Evolutionary conservation across 2,113 vertebrate species (phyloP), one percentile per base, ranked within the genome.

Genomic region (Excalfactoria chinensis): DNA sequence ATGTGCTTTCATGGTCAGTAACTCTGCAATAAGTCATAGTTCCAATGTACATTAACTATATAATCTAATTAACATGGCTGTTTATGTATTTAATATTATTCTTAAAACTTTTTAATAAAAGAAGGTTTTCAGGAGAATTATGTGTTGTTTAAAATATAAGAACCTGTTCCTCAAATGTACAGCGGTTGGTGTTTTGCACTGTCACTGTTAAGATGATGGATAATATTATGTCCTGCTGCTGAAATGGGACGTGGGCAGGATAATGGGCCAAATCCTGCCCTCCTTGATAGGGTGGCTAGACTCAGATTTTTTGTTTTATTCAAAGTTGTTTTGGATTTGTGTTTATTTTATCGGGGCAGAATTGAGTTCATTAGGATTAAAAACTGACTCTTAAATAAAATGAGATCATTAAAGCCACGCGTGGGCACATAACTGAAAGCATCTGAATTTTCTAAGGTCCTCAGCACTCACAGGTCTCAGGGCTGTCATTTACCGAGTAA

Each of bases 11-110:
- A 96, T 94, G 91, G 96, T 94, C 95, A 97, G 94, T 97, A 97
- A 96, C 93, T 93, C 78, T 84, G 78, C 90, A 96, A 69, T 95
- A 97, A 96, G 93, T 91, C 93, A 91, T 92, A 95, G 93, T 95
- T 97, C 96, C 93, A 96, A 97, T 95, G 91, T 96, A 95, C 95
- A 94, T 96, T 96, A 97, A 91, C 96, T 90, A 89, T 92, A 93
- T 97, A 97, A 97, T 97, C 94, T 96, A 97, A 97, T 97, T 97
- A 97, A 95, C 95, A 95, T 88, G 83, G 76, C 93, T 97, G 97
- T 96, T 97, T 97, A 97, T 96, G 91, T 97, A 94, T 88, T 95
- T 95, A 97, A 97, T 94, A 94, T 96, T 95, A 88, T 94, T 93
- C 87, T 90, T 92, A 86, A 96, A 96, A 96, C 93, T 94, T 96